These are phyloP conservation scores for Euwallacea similis DNA, from an alignment of 1,140 invertebrate genomes.

Conservation along the genomic window DNA sequence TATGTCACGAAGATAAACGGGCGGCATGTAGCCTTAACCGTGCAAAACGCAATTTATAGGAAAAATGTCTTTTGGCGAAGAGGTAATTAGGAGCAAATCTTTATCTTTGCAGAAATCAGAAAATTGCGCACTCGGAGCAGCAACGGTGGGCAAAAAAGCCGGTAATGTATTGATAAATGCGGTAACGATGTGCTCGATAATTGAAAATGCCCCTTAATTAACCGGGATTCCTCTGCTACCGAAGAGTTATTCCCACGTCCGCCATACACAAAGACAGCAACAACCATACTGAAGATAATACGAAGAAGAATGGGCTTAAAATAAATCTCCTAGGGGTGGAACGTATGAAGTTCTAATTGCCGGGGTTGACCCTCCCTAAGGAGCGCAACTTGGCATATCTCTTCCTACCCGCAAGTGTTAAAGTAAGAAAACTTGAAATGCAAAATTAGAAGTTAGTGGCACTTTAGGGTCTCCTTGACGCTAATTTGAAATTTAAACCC, in stretches of 20 bases:
- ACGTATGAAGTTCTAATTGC: conserved; percentile 43
- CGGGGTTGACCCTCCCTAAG: conserved; percentile 41
- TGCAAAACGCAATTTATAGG: conserved; percentile 32
- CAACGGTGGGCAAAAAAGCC: conserved; percentile 34
- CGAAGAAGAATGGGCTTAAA: background rate
- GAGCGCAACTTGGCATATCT: conserved; percentile 44
- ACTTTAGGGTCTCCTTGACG: conserved; percentile 46
- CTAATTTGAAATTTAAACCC: conserved; percentile 52
- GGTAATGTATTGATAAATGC: conserved; percentile 44
- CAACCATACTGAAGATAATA: background rate
- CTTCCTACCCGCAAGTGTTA: conserved; percentile 39
- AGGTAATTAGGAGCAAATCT: conserved; percentile 38
- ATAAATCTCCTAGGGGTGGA: conserved; percentile 14
- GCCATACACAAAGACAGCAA: conserved; percentile 21
- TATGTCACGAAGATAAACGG: background rate
- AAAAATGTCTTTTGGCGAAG: conserved; percentile 33
- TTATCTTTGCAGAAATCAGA: conserved; percentile 43
- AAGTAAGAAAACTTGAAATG: conserved; percentile 48
- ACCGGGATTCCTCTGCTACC: conserved; percentile 46
- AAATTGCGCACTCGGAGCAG: conserved; percentile 37
- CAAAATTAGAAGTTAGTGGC: conserved; percentile 47
- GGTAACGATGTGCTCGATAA: conserved; percentile 44
- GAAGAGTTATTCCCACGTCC: conserved; percentile 45
- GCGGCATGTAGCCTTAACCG: conserved; percentile 4
- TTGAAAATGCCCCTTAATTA: conserved; percentile 48